Evolutionary conservation across 2,888 invertebrate genomes (phyloP).

Genomic region (Diarsia dahlii): DNA sequence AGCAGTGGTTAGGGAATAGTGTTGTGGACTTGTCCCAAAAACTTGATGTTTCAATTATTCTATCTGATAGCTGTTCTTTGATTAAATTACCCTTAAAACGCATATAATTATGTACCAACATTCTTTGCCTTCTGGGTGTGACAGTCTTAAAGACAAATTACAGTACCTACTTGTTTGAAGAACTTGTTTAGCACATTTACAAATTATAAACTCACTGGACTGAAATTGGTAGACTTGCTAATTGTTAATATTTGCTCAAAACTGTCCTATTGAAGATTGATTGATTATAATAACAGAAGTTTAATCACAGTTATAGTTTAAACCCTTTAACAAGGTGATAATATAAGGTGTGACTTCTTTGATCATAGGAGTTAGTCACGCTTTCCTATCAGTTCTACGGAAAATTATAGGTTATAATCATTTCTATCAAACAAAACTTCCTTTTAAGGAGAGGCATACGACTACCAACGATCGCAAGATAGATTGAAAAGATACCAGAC

Average conservation of each 20-base stretch:
- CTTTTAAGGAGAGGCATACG: constrained; percentile 5
- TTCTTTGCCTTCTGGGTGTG: background rate
- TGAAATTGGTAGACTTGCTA: background rate
- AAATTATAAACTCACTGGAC: background rate
- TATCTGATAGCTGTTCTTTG: background rate
- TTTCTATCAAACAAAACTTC: background rate
- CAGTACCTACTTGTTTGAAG: background rate
- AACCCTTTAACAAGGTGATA: background rate
- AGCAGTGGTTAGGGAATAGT: background rate
- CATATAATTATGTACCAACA: background rate
- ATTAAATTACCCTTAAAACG: background rate
- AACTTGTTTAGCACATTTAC: constrained; percentile 4
- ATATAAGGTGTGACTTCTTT: background rate
- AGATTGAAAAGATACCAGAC: constrained; percentile 33
- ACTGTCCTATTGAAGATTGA: background rate
- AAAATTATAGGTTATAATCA: background rate
- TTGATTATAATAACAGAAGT: background rate
- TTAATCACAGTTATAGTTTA: no score
- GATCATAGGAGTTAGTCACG: background rate
- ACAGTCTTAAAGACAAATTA: constrained; percentile 21
- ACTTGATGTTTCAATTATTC: background rate
- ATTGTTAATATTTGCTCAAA: background rate
- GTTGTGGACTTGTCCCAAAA: background rate
- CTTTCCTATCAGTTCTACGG: background rate
- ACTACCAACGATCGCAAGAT: constrained; percentile 7